Conservation (phyloP, 2,113 vertebrate genomes). For the Ailuropoda melanoleuca region DNA sequence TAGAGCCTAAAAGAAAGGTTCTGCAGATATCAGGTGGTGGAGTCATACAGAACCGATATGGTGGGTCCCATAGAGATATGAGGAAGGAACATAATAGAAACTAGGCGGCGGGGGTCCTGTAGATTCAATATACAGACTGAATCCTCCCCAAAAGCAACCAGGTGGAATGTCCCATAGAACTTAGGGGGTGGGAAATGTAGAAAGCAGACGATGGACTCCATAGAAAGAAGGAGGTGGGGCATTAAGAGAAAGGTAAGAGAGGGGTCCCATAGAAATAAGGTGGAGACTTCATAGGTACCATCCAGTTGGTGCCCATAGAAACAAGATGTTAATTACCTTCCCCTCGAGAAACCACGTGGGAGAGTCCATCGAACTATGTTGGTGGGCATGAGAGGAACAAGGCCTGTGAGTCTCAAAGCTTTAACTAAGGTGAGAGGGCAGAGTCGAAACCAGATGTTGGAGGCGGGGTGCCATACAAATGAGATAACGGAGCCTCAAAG, state of each 20-base stretch:
- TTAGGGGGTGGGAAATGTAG: not conserved
- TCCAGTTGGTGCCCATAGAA: not conserved
- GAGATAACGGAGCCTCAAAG: not conserved
- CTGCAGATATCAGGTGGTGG: not conserved
- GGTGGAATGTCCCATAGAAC: not conserved
- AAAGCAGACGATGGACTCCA: not conserved
- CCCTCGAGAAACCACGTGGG: not conserved
- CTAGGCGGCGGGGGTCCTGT: fast-evolving
- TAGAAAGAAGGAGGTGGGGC: not conserved
- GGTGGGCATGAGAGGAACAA: not conserved
- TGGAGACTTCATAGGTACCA: not conserved
- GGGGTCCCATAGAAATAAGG: not conserved
- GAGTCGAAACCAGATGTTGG: not conserved
- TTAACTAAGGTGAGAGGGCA: not conserved
- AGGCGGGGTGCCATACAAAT: not conserved
- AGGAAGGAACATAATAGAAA: too few species aligned
- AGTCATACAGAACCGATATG: not conserved
- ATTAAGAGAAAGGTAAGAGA: not conserved
- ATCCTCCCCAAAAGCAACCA: not conserved
- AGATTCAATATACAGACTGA: not conserved
- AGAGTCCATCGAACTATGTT: not conserved
- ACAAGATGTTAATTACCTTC: not conserved
- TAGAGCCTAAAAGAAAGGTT: not conserved
- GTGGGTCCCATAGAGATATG: not conserved
- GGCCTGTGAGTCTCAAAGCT: not conserved